These are phyloP conservation scores for Metopolophium dirhodum DNA, from an alignment of 1,140 invertebrate genomes.

Conservation along the genomic window DNA sequence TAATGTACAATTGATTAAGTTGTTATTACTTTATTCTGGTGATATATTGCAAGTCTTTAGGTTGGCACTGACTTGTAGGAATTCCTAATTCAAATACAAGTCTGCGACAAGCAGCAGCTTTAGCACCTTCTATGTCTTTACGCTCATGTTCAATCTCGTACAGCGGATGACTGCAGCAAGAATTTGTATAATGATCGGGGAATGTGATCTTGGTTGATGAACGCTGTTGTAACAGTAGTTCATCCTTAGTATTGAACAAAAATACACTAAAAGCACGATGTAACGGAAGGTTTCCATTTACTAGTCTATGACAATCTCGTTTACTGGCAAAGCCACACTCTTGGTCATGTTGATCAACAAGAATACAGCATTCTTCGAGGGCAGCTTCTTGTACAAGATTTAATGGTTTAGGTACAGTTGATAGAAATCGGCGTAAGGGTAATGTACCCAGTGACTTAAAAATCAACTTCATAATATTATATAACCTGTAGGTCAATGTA, in stretches of 20 bases:
- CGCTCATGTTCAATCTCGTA: constrained; percentile 77
- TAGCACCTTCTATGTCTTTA: constrained; percentile 78
- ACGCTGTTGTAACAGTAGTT: constrained; percentile 88
- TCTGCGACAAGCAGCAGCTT: constrained; percentile 84
- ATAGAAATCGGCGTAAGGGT: neutral
- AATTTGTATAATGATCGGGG: constrained; percentile 86
- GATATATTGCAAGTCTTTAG: constrained; percentile 79
- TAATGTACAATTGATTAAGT: neutral
- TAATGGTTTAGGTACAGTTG: constrained; percentile 58
- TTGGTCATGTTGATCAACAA: constrained; percentile 87
- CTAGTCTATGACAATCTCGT: constrained; percentile 84
- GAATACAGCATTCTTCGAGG: constrained; percentile 79
- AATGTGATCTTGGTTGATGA: constrained; percentile 77
- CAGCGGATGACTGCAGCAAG: constrained; percentile 97
- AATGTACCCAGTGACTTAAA: neutral
- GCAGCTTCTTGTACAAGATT: constrained; percentile 70
- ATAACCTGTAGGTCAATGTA: neutral
- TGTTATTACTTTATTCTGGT: constrained; percentile 85
- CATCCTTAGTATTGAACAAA: constrained; percentile 86
- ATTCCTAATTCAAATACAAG: constrained; percentile 84
- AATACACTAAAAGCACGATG: constrained; percentile 98
- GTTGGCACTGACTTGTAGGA: constrained; percentile 63
- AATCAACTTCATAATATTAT: neutral
- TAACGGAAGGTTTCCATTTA: constrained; percentile 73
- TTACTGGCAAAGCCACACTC: constrained; percentile 85